Evolutionary conservation across 2,888 invertebrate species (phyloP).

Genomic region (Tetragnatha montana): DNA sequence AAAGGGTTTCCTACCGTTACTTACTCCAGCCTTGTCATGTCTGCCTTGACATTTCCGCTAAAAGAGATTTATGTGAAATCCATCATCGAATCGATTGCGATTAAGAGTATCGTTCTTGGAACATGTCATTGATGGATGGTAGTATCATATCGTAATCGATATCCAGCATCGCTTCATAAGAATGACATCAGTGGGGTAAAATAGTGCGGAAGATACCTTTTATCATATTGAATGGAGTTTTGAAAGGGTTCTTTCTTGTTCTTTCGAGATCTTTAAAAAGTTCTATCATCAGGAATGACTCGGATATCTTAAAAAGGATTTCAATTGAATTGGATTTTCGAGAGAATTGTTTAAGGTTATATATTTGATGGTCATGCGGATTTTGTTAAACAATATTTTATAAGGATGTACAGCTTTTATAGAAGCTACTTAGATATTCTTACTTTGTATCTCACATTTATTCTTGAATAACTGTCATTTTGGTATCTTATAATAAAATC

Average conservation of each 20-base stretch:
- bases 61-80: constrained; percentile 34
- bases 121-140: constrained; percentile 31
- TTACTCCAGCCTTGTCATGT: background rate
- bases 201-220: background rate
- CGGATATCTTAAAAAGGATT: too few species aligned
- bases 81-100: constrained; percentile 20
- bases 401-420: too few species aligned
- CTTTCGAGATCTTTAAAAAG: background rate
- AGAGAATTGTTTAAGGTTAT: too few species aligned
- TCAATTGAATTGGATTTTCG: too few species aligned
- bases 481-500: too few species aligned
- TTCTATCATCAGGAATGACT: too few species aligned
- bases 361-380: too few species aligned
- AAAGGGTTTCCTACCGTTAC: background rate
- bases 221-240: background rate
- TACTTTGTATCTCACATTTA: too few species aligned
- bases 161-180: background rate
- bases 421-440: too few species aligned
- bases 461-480: too few species aligned
- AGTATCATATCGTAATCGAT: constrained; percentile 30
- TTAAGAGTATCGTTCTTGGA: constrained; percentile 16
- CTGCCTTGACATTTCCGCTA: background rate
- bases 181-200: background rate
- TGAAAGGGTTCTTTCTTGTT: background rate
- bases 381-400: too few species aligned